phyloP scores from a whole-genome alignment of 2,888 invertebrate species.

The Dendrolimus pini region DNA sequence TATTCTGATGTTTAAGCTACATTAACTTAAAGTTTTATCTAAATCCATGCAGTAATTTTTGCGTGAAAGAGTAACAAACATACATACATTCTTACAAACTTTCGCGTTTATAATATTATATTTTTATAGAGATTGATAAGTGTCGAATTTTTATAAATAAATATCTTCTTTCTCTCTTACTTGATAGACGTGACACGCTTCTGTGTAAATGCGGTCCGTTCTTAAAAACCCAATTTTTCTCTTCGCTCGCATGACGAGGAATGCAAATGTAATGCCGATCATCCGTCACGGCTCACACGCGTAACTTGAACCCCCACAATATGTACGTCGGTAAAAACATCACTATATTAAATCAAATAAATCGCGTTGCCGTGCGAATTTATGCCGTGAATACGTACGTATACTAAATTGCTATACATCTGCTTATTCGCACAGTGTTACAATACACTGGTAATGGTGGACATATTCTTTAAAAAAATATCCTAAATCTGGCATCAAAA shows the following conservation, averaged over 20 bases:
- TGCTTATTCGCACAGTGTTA: slow-evolving; percentile 14
- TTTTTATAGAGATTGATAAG: no score
- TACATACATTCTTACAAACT: no score
- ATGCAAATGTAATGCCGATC: slow-evolving; percentile 6
- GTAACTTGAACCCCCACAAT: slow-evolving; percentile 2
- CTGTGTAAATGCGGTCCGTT: neutral
- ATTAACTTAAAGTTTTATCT: no score
- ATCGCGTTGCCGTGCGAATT: slow-evolving; percentile 23
- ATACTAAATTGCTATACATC: slow-evolving; percentile 4
- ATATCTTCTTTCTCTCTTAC: no score
- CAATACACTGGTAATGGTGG: neutral
- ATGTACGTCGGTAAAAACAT: slow-evolving; percentile 5
- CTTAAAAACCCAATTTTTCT: slow-evolving; percentile 1
- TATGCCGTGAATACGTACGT: slow-evolving; percentile 9
- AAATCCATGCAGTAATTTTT: no score
- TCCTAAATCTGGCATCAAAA: no score
- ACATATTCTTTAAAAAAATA: no score
- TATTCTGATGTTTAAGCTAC: no score
- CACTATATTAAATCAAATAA: slow-evolving; percentile 28
- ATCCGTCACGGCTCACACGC: slow-evolving; percentile 2
- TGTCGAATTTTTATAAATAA: no score
- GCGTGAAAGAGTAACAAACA: no score
- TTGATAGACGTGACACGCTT: neutral
- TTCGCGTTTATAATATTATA: no score
- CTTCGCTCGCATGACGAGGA: slow-evolving; percentile 3